These are phyloP conservation scores for Lepus oiostolus DNA, from an alignment of 2,797 vertebrate species.

Conservation along the genomic window DNA sequence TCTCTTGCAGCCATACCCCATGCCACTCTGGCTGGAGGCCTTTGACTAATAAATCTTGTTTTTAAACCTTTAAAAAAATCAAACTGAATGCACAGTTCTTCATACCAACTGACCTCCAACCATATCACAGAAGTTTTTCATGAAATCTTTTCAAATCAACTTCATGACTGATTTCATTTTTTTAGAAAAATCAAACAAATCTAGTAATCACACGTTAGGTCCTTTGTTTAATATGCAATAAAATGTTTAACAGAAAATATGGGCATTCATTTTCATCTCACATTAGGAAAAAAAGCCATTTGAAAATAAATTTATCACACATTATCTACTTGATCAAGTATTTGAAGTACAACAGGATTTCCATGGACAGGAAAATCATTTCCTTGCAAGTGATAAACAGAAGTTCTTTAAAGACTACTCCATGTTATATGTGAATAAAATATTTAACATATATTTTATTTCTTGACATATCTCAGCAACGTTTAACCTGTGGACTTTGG, in stretches of 20 bases:
- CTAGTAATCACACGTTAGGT: neutral
- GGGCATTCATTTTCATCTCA: slow-evolving; percentile 5
- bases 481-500: slow-evolving; percentile 49
- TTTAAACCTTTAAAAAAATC: neutral
- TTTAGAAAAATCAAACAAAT: neutral
- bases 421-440: slow-evolving; percentile 48
- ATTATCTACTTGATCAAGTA: slow-evolving; percentile 15
- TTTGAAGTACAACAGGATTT: slow-evolving; percentile 28
- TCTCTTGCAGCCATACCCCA: no score
- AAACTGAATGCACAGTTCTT: slow-evolving; percentile 39
- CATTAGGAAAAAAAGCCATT: neutral
- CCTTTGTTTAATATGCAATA: slow-evolving; percentile 55
- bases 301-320: slow-evolving; percentile 42
- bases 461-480: neutral
- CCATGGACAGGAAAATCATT: slow-evolving; percentile 11
- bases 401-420: slow-evolving; percentile 41
- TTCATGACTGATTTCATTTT: neutral
- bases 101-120: neutral
- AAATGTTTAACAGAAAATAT: slow-evolving; percentile 20
- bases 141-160: neutral
- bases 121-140: neutral
- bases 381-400: slow-evolving; percentile 24
- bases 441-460: neutral
- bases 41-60: no score
- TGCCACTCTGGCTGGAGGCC: no score